These are phyloP conservation scores for Azemiops feae DNA, from an alignment of 2,113 vertebrate species.

Conservation along the genomic window DNA sequence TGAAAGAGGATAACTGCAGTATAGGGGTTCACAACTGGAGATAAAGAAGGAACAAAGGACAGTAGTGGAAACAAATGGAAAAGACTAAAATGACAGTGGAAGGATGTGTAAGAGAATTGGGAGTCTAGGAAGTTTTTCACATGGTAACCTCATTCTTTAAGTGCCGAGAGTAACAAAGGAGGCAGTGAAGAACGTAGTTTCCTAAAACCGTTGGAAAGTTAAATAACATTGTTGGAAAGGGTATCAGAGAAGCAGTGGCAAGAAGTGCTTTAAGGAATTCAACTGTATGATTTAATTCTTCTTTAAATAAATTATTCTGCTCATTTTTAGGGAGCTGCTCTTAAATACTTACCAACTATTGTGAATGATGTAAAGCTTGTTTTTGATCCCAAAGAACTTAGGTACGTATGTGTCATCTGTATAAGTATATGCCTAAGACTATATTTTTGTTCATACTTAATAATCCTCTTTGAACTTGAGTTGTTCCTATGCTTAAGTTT, in stretches of 20 bases:
- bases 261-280: not conserved
- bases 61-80: not conserved
- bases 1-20: not conserved
- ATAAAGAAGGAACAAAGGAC: not conserved
- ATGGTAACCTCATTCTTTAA: not conserved
- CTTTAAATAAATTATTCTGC: constrained; percentile 3
- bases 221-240: not conserved
- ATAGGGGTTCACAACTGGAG: not conserved
- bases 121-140: not conserved
- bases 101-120: not conserved
- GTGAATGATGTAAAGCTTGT: constrained; percentile 97
- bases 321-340: constrained; percentile 82
- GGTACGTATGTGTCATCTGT: constrained; percentile 71
- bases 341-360: constrained; percentile 93
- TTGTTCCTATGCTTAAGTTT: not conserved
- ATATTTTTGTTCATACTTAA: not conserved
- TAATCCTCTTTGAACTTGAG: not conserved
- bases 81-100: not conserved
- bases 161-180: not conserved
- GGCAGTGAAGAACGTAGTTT: not conserved
- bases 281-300: not conserved
- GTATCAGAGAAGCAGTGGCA: not conserved
- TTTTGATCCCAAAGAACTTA: constrained; percentile 97
- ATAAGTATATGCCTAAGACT: not conserved
- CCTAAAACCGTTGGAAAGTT: not conserved